Conservation (phyloP, 2,888 invertebrate species). For the Melanophora roralis region DNA sequence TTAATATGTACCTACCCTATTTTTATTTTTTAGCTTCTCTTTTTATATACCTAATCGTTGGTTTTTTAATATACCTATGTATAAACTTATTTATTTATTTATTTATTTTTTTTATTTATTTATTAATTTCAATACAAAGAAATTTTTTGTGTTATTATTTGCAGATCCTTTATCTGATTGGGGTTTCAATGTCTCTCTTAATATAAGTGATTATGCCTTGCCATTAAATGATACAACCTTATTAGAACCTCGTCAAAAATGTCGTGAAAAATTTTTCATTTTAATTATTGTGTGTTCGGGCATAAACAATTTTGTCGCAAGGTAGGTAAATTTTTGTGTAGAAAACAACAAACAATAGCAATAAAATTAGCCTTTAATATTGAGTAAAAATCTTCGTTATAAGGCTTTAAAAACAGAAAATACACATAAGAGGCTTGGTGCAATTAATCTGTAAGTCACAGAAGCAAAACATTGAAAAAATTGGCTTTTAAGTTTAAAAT, state of each 20-base stretch:
- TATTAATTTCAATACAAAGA: too few species aligned
- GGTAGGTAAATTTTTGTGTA: conserved; percentile 73
- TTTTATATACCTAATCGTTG: not conserved
- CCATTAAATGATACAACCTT: conserved; percentile 84
- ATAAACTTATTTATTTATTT: too few species aligned
- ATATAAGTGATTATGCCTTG: conserved; percentile 84
- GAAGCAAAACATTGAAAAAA: too few species aligned
- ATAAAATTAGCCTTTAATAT: not conserved
- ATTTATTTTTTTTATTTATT: not conserved
- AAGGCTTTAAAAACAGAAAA: too few species aligned
- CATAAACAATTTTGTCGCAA: conserved; percentile 82
- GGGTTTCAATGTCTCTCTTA: conserved; percentile 85
- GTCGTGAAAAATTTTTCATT: conserved; percentile 79
- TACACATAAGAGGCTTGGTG: too few species aligned
- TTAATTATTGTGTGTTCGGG: conserved; percentile 87
- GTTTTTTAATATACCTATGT: not conserved
- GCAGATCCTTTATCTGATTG: conserved; percentile 82
- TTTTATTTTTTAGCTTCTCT: not conserved
- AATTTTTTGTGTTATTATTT: too few species aligned
- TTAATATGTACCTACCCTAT: too few species aligned
- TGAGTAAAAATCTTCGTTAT: too few species aligned
- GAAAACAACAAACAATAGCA: too few species aligned
- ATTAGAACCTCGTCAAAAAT: conserved; percentile 81
- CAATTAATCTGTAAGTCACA: too few species aligned
- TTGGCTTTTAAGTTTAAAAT: too few species aligned